Conservation (phyloP, 2,888 invertebrate species). For the Daptonema setosum region DNA sequence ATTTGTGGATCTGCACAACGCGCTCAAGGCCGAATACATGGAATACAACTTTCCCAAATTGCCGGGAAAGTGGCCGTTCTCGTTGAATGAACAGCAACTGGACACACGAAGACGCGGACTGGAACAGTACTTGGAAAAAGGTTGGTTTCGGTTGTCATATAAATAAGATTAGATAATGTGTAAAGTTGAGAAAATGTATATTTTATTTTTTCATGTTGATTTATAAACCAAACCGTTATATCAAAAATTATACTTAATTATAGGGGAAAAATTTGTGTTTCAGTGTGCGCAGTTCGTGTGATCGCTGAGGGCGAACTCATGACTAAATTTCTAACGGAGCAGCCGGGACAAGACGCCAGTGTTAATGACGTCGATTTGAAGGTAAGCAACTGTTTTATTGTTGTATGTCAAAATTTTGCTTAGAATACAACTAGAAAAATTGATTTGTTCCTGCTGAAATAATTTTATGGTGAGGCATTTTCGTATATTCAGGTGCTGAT, state of each 20-base stretch:
- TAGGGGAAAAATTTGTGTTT: neutral
- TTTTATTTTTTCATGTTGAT: too few relatives aligned
- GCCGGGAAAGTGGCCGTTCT: slow-evolving; percentile 95
- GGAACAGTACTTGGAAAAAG: slow-evolving; percentile 87
- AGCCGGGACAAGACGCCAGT: slow-evolving; percentile 38
- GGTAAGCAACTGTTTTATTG: too few relatives aligned
- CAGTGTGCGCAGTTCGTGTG: slow-evolving; percentile 80
- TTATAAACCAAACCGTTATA: too few relatives aligned
- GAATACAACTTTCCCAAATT: slow-evolving; percentile 67
- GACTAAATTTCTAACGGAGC: slow-evolving; percentile 84
- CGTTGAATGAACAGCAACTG: slow-evolving; percentile 84
- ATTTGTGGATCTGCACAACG: slow-evolving; percentile 60
- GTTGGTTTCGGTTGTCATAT: slow-evolving; percentile 16
- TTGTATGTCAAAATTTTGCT: too few relatives aligned
- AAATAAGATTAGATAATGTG: neutral
- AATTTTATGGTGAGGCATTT: too few relatives aligned
- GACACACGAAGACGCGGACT: slow-evolving; percentile 77
- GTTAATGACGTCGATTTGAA: slow-evolving; percentile 39
- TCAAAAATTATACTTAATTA: too few relatives aligned
- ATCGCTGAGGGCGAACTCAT: slow-evolving; percentile 91
- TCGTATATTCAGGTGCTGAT: too few relatives aligned
- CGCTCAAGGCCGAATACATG: slow-evolving; percentile 22
- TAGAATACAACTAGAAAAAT: too few relatives aligned
- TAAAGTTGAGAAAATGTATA: neutral
- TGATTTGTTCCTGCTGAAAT: too few relatives aligned